Evolutionary conservation across 2,797 vertebrate species (phyloP), one percentile per base, ranked within the genome.

Genomic region (Brotula barbata): DNA sequence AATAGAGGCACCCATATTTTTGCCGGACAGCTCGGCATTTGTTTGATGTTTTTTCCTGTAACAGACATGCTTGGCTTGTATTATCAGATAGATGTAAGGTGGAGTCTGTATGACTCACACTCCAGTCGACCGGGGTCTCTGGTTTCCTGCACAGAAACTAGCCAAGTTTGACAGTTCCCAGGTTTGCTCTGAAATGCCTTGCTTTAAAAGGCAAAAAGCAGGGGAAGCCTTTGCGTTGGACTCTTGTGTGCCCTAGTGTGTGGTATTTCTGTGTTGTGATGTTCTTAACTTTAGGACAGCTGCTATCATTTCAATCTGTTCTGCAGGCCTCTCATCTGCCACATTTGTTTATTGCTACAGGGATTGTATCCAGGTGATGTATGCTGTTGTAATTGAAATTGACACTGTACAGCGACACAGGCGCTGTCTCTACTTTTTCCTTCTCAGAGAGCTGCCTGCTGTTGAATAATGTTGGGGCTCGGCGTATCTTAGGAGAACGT

Each of bases 141-240:
- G 78, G 58, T 67, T 84, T 74, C 80, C 69, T 72, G 67, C 65
- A 71, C 63, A 76, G 75, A 86, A 88, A 88, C 83, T 78, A 75
- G 80, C 88, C 85, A 85, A 82, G 82, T 87, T 77, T 82, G 80
- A 88, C 87, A 74, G 73, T 84, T 89, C 83, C 78, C 83, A 88
- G 85, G 73, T 87, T 90, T 90, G 80, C 73, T 72, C 75, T 25
- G 72, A 88, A 88, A 90, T 88, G 84, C 85, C 87, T 91, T 85
- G 36, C 87, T 89, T 89, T 91, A 92, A 89, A 91, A 90, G 89
- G 89, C 84, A 88, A 88, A 86, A 87, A 77, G 76, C 43, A 67
- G 61, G 56, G 46, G 67, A 81, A 73, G 78, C 72, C 42, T 82
- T 73, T 20, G 63, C 75, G 56, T 77, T 44, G 60, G 66, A 81